Conservation (phyloP, 2,797 vertebrate genomes). For the Nyctibius grandis region DNA sequence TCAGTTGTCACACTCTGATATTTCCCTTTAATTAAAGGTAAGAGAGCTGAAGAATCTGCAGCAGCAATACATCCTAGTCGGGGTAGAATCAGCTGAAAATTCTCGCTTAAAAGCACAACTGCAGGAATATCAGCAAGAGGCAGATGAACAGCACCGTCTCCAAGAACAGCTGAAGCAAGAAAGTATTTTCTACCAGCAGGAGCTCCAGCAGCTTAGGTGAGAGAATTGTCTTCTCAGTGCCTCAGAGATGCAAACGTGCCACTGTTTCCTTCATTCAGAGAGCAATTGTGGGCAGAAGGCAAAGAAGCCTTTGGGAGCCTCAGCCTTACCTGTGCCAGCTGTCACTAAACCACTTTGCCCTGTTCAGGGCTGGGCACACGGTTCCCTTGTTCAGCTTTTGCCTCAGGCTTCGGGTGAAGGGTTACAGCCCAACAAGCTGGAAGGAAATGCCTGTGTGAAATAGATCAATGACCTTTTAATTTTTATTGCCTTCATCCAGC, state of each 20-base stretch:
- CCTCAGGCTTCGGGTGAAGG: not conserved
- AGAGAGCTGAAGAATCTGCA: constrained; percentile 85
- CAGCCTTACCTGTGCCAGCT: not conserved
- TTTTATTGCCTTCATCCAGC: not conserved
- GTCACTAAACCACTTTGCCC: not conserved
- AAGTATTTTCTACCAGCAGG: constrained; percentile 74
- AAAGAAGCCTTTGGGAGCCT: not conserved
- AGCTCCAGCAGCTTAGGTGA: constrained; percentile 82
- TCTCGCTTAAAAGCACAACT: constrained; percentile 65
- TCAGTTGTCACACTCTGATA: not conserved
- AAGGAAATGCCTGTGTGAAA: not conserved
- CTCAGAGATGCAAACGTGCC: not conserved
- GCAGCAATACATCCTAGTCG: constrained; percentile 80
- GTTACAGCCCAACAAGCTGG: not conserved
- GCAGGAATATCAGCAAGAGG: constrained; percentile 57
- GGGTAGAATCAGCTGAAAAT: constrained; percentile 75
- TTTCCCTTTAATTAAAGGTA: constrained; percentile 73
- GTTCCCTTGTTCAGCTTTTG: not conserved
- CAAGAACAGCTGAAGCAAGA: constrained; percentile 72
- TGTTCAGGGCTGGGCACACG: rapidly evolving
- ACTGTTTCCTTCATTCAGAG: not conserved
- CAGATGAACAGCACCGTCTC: constrained; percentile 38
- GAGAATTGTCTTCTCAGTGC: not conserved
- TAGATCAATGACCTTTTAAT: not conserved
- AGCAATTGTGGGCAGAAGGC: not conserved